phyloP scores from a whole-genome alignment of 2,113 vertebrate genomes.

The Astur gentilis region DNA sequence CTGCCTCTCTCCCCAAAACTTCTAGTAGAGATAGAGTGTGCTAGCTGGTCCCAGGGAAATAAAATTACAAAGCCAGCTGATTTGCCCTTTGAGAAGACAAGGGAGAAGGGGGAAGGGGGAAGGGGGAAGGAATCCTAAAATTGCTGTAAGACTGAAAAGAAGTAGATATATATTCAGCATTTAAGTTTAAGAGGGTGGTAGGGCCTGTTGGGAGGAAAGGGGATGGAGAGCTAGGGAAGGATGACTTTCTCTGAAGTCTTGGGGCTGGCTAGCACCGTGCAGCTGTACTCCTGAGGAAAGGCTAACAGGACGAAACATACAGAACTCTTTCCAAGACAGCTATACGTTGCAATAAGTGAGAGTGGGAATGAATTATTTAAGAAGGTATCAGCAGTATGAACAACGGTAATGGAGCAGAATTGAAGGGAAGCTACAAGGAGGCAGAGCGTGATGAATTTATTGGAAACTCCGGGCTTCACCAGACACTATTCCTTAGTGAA shows the following conservation, averaged over 20 bases:
- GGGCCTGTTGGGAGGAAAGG: background rate
- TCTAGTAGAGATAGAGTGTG: background rate
- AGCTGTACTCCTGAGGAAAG: rapidly evolving
- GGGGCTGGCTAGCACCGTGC: background rate
- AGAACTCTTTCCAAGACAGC: background rate
- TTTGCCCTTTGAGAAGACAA: background rate
- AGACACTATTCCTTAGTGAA: background rate
- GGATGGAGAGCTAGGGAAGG: background rate
- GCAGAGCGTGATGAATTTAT: background rate
- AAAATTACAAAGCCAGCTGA: background rate
- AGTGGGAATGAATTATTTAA: background rate
- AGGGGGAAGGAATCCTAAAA: background rate
- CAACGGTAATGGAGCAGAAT: background rate
- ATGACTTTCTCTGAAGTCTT: background rate
- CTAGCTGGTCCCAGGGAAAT: background rate
- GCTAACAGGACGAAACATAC: background rate
- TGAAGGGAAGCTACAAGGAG: background rate
- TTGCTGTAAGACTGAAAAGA: background rate
- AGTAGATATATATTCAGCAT: too few relatives aligned
- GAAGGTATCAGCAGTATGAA: background rate
- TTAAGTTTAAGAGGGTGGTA: background rate
- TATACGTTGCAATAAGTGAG: background rate
- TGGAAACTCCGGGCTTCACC: background rate
- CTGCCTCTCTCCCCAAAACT: background rate
- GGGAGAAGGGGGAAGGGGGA: background rate